phyloP scores from a whole-genome alignment of 2,888 invertebrate genomes.

The Anticlea derivata region DNA sequence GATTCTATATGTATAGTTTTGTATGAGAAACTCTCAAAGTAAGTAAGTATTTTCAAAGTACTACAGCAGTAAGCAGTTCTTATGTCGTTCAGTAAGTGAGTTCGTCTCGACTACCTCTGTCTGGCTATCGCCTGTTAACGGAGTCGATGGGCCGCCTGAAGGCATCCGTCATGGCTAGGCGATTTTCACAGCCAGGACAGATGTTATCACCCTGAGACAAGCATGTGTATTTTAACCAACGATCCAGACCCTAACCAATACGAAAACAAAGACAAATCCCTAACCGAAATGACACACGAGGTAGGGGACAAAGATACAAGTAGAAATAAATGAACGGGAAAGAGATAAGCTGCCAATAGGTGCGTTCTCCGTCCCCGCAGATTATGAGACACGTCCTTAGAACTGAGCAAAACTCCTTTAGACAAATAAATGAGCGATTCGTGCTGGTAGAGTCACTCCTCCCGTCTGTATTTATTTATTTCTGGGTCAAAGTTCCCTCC shows the following conservation, averaged over 20 bases:
- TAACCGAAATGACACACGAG: conserved; percentile 6
- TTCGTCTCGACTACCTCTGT: too few relatives aligned
- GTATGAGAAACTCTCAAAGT: too few relatives aligned
- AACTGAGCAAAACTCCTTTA: conserved; percentile 72
- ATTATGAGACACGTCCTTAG: conserved; percentile 72
- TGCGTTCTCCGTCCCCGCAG: conserved; percentile 38
- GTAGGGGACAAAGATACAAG: conserved; percentile 33
- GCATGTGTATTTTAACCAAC: background rate
- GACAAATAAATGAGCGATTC: conserved; percentile 80
- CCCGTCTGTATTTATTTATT: conserved; percentile 80
- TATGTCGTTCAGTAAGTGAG: too few relatives aligned
- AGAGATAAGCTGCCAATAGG: conserved; percentile 51
- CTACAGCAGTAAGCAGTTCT: too few relatives aligned
- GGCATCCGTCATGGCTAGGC: too few relatives aligned
- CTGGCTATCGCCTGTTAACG: too few relatives aligned
- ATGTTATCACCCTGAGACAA: too few relatives aligned
- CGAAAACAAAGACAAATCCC: conserved; percentile 20
- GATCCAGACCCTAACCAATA: conserved; percentile 2
- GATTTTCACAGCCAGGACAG: too few relatives aligned
- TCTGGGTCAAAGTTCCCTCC: conserved; percentile 79
- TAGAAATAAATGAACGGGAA: conserved; percentile 53
- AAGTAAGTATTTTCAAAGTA: too few relatives aligned
- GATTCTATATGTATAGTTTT: too few relatives aligned
- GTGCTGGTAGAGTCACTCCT: conserved; percentile 65
- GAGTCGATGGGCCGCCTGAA: too few relatives aligned